Base-by-base conservation (phyloP, 2,113 vertebrate species). In the Platanista minor region DNA sequence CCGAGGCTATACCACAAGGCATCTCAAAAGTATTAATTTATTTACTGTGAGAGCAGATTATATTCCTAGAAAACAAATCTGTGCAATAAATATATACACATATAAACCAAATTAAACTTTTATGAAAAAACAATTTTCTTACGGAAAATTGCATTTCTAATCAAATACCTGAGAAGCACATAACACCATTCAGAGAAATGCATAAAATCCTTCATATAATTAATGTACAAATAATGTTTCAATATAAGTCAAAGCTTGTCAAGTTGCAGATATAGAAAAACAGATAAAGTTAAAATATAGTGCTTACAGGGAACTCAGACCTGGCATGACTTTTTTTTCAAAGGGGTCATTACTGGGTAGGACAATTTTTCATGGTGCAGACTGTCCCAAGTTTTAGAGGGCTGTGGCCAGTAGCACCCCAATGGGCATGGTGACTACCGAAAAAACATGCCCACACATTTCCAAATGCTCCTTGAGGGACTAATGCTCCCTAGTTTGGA, bases 61-160 rank as follows among this genome's bases (percentile, higher is more conserved):
- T 3, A 80, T 39, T 82, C 72, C 43, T 91, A 94, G 87, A 80
- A 95, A 92, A 92, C 67, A 61, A 54, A 31, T 29, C 52, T 82
- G 33, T 77, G 18, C 11, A 62, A 91, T 69, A 88, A 81, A 49
- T 20, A 67, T 29, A 29, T 1, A 33, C 17, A 49, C 8, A 67
- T n/a, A 29, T 20, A 86, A 85, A 39, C 59, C 77, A 95, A 92
- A 91, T 81, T 27, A 86, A 96, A 62, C 46, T 80, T 80, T 88
- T n/a, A 84, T 67, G n/a, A 31, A 75, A 92, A 78, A 92, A 78
- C 2, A 57, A 43, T 83, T 89, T 57, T 95, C 93, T 87, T 59
- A 95, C 1, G 43, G 14, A 67, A 80, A 64, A 62, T 46, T 77
- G 4, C 18, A 57, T 80, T 97, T 94, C 78, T 75, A n/a, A 78